Conservation (phyloP, 2,797 vertebrate species). For the Centropyge bicolor region DNA sequence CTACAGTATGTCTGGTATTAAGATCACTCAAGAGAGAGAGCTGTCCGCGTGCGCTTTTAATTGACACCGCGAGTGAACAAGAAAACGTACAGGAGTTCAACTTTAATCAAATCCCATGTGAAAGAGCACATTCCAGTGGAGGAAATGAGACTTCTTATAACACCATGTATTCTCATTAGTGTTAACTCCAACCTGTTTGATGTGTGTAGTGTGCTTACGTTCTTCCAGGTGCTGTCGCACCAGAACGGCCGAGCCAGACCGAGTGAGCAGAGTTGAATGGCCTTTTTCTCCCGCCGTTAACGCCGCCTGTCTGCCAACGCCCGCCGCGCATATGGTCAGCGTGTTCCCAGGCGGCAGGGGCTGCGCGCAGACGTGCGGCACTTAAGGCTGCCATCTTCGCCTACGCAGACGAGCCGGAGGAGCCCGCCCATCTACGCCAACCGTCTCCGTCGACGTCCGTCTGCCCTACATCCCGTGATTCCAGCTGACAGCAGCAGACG, state of each 20-base stretch:
- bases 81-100: conserved; percentile 43
- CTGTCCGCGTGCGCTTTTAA: conserved; percentile 56
- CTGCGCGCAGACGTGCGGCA: conserved; percentile 53
- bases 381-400: conserved; percentile 73
- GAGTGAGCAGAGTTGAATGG: conserved; percentile 72
- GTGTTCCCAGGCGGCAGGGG: conserved; percentile 71
- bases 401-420: conserved; percentile 48
- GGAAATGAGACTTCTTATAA: conserved; percentile 39
- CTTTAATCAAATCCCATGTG: conserved; percentile 52
- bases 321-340: conserved; percentile 80
- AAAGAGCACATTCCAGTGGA: conserved; percentile 37
- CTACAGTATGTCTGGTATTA: conserved; percentile 38
- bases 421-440: conserved; percentile 26
- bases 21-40: conserved; percentile 52
- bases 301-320: conserved; percentile 71
- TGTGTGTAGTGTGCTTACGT: conserved; percentile 27
- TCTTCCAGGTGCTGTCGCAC: conserved; percentile 55
- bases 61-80: conserved; percentile 53
- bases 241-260: conserved; percentile 43
- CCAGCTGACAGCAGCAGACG: conserved; percentile 78
- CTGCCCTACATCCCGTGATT: conserved; percentile 76
- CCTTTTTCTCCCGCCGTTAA: conserved; percentile 76
- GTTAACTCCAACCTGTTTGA: conserved; percentile 25
- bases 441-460: conserved; percentile 52
- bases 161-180: conserved; percentile 58